phyloP scores from a whole-genome alignment of 2,888 invertebrate species.

The Erebia aethiops region DNA sequence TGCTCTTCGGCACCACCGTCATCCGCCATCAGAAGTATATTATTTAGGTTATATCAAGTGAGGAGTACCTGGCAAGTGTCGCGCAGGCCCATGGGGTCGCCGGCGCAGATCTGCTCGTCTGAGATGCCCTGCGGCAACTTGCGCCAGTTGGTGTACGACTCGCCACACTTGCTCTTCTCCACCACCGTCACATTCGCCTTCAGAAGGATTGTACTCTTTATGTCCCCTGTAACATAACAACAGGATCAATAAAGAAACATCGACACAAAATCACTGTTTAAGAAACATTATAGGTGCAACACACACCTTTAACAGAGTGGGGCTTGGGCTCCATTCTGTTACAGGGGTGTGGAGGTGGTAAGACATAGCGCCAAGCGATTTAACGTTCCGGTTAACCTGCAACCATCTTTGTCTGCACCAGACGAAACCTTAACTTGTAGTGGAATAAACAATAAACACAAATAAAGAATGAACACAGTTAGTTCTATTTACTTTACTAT shows the following conservation, averaged over 20 bases:
- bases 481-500: too few species aligned
- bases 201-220: conserved; percentile 57
- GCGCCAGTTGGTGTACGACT: conserved; percentile 60
- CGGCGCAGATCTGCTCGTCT: conserved; percentile 68
- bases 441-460: too few species aligned
- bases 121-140: conserved; percentile 65
- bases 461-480: too few species aligned
- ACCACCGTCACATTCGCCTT: conserved; percentile 67
- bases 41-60: conserved; percentile 43
- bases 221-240: conserved; percentile 50
- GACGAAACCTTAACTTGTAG: too few species aligned
- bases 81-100: conserved; percentile 60
- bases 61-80: conserved; percentile 68
- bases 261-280: too few species aligned
- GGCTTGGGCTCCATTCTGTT: too few species aligned
- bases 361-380: too few species aligned
- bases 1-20: conserved; percentile 48
- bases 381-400: too few species aligned
- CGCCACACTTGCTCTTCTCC: conserved; percentile 50
- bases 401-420: too few species aligned
- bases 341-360: too few species aligned
- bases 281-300: too few species aligned
- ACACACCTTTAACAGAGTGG: too few species aligned
- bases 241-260: not conserved
- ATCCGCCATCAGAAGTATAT: conserved; percentile 65